Conservation (phyloP, 2,113 vertebrate species). For the Dipodomys spectabilis region DNA sequence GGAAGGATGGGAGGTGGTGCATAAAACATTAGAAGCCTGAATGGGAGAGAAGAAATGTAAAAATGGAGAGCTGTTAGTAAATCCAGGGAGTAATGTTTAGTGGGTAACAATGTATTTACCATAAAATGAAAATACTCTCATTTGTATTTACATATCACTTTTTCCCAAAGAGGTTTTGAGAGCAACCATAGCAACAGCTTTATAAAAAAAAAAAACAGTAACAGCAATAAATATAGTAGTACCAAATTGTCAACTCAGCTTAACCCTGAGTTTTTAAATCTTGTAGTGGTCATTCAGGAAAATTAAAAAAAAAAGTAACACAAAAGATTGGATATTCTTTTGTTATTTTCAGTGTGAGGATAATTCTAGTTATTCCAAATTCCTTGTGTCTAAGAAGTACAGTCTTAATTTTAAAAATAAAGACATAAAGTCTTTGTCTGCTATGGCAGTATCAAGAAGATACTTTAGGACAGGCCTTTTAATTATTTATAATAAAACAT, state of each 20-base stretch:
- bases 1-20: too few species aligned
- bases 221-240: background rate
- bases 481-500: too few species aligned
- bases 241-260: background rate
- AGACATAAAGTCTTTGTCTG: too few species aligned
- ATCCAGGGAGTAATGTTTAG: background rate
- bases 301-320: background rate
- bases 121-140: background rate
- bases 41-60: background rate
- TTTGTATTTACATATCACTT: background rate
- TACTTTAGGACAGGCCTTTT: too few species aligned
- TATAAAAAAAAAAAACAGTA: background rate
- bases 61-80: background rate
- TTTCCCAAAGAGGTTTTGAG: background rate
- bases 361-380: too few species aligned
- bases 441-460: too few species aligned
- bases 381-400: background rate
- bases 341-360: conserved; percentile 18
- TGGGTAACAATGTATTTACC: background rate
- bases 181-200: background rate
- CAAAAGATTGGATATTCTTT: background rate
- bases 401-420: background rate
- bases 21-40: background rate
- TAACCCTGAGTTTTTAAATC: background rate
- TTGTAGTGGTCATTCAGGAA: background rate